These are phyloP conservation scores for Petaurus breviceps DNA, from an alignment of 2,113 vertebrate species.

Conservation along the genomic window DNA sequence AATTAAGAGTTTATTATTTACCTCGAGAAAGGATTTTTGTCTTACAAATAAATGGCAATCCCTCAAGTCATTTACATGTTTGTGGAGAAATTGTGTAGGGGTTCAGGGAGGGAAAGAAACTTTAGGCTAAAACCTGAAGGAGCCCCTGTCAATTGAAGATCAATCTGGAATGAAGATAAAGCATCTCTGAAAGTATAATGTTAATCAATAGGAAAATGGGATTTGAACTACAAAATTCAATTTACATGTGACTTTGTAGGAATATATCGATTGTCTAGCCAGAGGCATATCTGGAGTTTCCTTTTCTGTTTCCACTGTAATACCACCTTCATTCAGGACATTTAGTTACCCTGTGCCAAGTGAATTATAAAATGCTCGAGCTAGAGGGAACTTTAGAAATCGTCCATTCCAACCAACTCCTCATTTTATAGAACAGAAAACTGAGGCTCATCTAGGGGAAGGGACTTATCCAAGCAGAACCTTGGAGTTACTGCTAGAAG, in stretches of 20 bases:
- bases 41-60: neutral
- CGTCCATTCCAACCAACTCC: neutral
- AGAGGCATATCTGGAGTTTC: neutral
- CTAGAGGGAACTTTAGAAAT: neutral
- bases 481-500: neutral
- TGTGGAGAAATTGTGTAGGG: neutral
- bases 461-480: neutral
- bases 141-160: neutral
- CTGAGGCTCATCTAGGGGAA: neutral
- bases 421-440: neutral
- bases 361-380: neutral
- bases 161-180: neutral
- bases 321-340: neutral
- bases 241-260: neutral
- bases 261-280: neutral
- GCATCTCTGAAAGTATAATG: neutral
- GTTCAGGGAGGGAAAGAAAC: neutral
- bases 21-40: neutral
- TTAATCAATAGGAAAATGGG: neutral
- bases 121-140: neutral
- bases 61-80: neutral
- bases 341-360: neutral
- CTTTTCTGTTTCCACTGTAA: neutral
- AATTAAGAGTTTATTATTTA: neutral
- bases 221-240: neutral